Evolutionary conservation across 2,797 vertebrate species (phyloP), one percentile per base, ranked within the genome.

Genomic region (Dicrostonyx torquatus): DNA sequence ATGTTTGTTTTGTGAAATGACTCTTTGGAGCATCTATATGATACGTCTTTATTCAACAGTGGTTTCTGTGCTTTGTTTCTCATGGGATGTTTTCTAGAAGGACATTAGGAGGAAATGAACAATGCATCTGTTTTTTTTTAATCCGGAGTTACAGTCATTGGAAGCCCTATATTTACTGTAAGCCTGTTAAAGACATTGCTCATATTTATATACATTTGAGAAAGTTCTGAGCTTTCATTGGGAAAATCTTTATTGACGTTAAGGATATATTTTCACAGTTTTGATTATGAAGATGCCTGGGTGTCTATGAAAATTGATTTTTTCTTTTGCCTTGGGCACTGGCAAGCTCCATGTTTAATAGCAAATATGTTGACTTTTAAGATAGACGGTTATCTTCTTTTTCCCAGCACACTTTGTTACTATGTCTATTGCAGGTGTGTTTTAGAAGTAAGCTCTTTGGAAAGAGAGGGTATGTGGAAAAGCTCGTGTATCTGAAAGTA

Each of bases 401-500:
- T 91, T 70, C 12, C 84, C 24, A 77, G 18, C 29, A 78, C 20
- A 80, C 75, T 40, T 64, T 48, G 48, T 55, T 62, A 80, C 76
- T 55, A 20, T 4, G 78, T 45, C 64, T 86, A n/a, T 43, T 76
- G 7, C n/a, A 88, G 22, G 37, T 68, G 26, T 78, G 58, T 90
- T 83, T 94, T 90, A n/a, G 94, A 90, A 94, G 58, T 85, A 88
- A 84, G 8, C 37, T 94, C 60, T 90, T 75, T 90, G 66, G 55
- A 40, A 89, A 87, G 72, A 87, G 31, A 73, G 2, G 31, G 58
- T 34, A 20, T 29, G 1, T 72, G 37, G 50, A 48, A 73, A 86
- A 83, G 77, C 55, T 68, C 72, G 15, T 58, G 15, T 88, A 55
- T 48, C 2, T 70, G n/a, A 78, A 89, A 48, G 17, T 12, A 70